Base-by-base conservation (phyloP, 1,140 invertebrate species). In the Polyergus mexicanus region DNA sequence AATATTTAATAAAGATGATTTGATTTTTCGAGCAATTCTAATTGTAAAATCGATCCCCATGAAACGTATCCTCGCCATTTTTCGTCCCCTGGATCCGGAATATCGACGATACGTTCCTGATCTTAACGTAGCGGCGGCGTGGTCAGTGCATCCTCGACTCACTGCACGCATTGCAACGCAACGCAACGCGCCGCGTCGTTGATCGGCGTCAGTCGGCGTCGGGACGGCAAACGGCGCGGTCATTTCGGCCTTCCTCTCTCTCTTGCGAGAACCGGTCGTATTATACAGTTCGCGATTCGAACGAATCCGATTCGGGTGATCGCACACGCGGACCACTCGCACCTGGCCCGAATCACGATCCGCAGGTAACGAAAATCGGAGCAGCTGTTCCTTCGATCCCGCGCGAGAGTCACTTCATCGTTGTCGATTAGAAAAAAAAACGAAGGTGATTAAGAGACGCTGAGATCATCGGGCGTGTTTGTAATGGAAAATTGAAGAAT, bases 131-230 rank as follows among this genome's bases (percentile, higher is more conserved):
- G 47, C 44, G 65, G 71, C 54, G 65, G 86, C 74, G 66, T 88
- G 83, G 87, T 81, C 87, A 81, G 87, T 83, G 68, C 78, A 83
- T 89, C 69, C 44, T 32, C 87, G 84, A 72, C 68, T 83, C 76
- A 72, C 68, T 83, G 38, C 54, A 77, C 60, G 32, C 32, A 32
- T 32, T 32, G 2, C 32, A 32, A 32, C 32, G 32, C 32, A 56
- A 54, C 74, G 84, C 65, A 51, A 51, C 81, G 69, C 60, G 44
- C 51, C 71, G 84, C 56, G 77, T 51, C 60, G 32, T 4, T 32
- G 69, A 35, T 58, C 25, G 81, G 19, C 86, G 75, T 65, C 87
- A 89, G 88, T 89, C 87, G 88, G 84, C 56, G 87, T 84, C 78
- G 84, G 35, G 88, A 89, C 77, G 88, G 72, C 87, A 60, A 69